Evolutionary conservation across 2,888 invertebrate genomes (phyloP), one percentile per base, ranked within the genome.

Genomic region (Protula sp.): DNA sequence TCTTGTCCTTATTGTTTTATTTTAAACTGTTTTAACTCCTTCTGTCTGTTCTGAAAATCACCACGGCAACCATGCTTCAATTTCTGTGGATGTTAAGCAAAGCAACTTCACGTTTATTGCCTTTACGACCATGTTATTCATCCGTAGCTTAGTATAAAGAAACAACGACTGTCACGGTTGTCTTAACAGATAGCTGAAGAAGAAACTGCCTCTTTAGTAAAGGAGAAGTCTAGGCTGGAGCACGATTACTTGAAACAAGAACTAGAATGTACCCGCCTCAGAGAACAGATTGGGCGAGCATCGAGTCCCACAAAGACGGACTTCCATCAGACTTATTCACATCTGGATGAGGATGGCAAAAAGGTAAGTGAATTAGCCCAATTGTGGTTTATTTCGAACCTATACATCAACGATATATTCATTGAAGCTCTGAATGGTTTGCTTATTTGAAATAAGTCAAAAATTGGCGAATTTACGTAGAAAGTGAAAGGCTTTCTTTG

Each of bases 111-210:
- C 14, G 26, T 9, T 48, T n/a, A 55, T 48, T 19, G 9, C 47
- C 45, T 30, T 22, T 2, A n/a, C 74, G 75, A 73, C 74, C 67
- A 54, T 54, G 27, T 27, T 9, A 5, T 30, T 54, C 19, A 9
- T 9, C 28, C 9, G 5, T 9, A 9, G 9, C 5, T 5, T 4
- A 26, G 24, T 26, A 22, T 26, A 5, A 54, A 14, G 9, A 14
- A 14, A 14, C 19, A 38, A 38, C 9, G 38, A 38, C 38, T 38
- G 9, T 9, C 19, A 38, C 19, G 38, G 19, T 38, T 14, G 9
- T 38, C 9, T 38, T 38, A 38, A 38, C 38, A 38, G 38, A 38
- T 38, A 14, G 9, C 38, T 14, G 38, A 38, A 38, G 38, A 38
- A 38, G 19, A 38, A 14, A 19, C 9, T 9, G 19, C 9, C 9